Evolutionary conservation across 2,113 vertebrate genomes (phyloP).

Genomic region (Anthoscopus minutus): DNA sequence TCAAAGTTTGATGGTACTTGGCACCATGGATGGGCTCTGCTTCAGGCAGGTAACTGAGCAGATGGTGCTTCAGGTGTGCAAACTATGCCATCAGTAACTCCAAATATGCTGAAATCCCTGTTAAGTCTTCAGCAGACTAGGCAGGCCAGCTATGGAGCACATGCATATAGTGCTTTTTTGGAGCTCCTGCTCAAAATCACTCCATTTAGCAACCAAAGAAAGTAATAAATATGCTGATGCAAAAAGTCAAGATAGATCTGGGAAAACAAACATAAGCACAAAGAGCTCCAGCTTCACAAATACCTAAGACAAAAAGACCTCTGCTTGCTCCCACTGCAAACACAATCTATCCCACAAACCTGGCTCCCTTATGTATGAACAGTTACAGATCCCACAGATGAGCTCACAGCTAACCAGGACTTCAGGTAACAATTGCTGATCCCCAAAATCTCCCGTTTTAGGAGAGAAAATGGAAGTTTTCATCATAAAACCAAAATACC

Average conservation of each 20-base stretch:
- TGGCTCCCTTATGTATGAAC: accelerated
- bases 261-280: not conserved
- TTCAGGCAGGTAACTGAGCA: not conserved
- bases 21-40: not conserved
- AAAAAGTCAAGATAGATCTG: not conserved
- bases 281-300: not conserved
- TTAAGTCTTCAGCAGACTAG: not conserved
- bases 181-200: not conserved
- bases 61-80: not conserved
- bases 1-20: not conserved
- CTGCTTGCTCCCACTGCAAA: not conserved
- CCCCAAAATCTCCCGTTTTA: not conserved
- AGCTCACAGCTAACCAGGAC: not conserved
- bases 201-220: not conserved
- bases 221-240: not conserved
- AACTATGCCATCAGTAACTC: not conserved
- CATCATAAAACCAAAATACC: not conserved
- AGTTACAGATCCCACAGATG: not conserved
- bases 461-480: not conserved
- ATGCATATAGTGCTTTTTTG: accelerated
- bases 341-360: not conserved
- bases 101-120: not conserved
- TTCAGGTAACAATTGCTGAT: not conserved
- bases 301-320: not conserved
- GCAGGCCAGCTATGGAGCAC: not conserved